Evolutionary conservation across 2,888 invertebrate species (phyloP).

Genomic region (Drosophila yooni): DNA sequence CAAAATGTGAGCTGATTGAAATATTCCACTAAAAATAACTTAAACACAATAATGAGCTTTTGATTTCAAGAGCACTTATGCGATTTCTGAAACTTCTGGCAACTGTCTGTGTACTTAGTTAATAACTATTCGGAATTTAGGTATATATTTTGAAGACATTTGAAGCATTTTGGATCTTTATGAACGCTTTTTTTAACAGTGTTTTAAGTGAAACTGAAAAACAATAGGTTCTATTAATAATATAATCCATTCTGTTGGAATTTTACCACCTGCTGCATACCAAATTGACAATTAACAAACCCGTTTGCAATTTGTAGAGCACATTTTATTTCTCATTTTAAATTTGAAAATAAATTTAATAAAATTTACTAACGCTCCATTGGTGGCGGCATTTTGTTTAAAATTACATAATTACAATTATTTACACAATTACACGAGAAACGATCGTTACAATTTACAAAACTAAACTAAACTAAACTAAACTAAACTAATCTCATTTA

Average conservation of each 20-base stretch:
- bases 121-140: not conserved
- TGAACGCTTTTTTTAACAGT: not conserved
- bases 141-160: not conserved
- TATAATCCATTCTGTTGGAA: not conserved
- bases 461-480: constrained; percentile 42
- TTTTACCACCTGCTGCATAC: not conserved
- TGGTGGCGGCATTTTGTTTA: constrained; percentile 28
- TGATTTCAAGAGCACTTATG: constrained; percentile 4
- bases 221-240: not conserved
- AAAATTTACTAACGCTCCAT: constrained; percentile 59
- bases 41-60: constrained; percentile 7
- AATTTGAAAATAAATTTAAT: constrained; percentile 60
- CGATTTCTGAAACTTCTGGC: not conserved
- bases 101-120: not conserved
- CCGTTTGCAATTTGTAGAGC: constrained; percentile 20
- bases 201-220: not conserved
- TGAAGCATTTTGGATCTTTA: fast-evolving
- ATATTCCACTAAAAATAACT: not conserved
- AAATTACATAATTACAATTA: constrained; percentile 68
- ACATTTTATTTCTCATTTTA: constrained; percentile 52
- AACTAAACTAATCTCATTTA: constrained; percentile 54
- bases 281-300: not conserved
- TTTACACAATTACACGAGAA: constrained; percentile 64
- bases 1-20: not conserved
- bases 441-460: constrained; percentile 39